Evolutionary conservation across 2,888 invertebrate genomes (phyloP).

Genomic region (Omphaloscelis lunosa): DNA sequence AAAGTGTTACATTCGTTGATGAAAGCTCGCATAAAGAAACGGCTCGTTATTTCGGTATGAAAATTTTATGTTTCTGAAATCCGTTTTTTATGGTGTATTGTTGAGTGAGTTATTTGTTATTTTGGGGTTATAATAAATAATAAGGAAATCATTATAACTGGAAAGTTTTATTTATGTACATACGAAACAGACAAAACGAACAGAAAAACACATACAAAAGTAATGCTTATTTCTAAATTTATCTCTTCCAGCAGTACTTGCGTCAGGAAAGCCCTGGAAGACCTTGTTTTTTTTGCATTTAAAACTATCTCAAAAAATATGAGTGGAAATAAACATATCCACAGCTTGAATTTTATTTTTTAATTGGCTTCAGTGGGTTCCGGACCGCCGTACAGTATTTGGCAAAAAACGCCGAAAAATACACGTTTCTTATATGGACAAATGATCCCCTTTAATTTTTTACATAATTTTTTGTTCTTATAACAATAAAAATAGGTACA

Average conservation of each 20-base stretch:
- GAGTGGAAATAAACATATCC: not conserved
- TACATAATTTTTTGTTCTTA: no score
- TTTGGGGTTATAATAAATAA: constrained; percentile 1
- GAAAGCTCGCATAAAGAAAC: constrained; percentile 66
- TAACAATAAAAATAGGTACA: no score
- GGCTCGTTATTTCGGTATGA: constrained; percentile 57
- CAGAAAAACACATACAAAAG: not conserved
- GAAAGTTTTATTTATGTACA: not conserved
- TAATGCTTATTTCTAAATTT: not conserved
- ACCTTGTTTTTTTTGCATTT: not conserved
- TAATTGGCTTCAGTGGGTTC: no score
- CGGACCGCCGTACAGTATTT: no score
- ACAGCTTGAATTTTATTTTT: not conserved
- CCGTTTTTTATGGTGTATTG: constrained; percentile 44
- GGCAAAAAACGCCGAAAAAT: no score
- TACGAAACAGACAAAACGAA: no score
- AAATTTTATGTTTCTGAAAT: constrained; percentile 46
- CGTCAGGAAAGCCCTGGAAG: not conserved
- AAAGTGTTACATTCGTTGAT: constrained; percentile 72
- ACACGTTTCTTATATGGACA: no score
- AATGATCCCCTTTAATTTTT: no score
- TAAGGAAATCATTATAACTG: not conserved
- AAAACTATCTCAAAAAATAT: not conserved
- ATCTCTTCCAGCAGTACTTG: not conserved
- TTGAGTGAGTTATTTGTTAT: constrained; percentile 27